These are phyloP conservation scores for Andrena flavipes DNA, from an alignment of 2,888 invertebrate genomes.

Conservation along the genomic window DNA sequence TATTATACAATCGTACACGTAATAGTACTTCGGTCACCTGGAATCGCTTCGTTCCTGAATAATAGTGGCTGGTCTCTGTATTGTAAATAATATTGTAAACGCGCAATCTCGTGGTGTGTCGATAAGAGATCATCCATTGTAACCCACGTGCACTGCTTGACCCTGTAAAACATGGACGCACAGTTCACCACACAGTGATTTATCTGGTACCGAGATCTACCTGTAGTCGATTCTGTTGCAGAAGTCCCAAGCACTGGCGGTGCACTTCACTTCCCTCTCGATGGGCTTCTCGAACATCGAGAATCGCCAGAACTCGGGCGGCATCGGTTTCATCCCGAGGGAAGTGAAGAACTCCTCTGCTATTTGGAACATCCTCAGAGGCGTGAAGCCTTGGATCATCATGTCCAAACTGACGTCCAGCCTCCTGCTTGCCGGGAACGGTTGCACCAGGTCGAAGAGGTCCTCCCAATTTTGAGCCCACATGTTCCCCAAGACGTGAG, in stretches of 20 bases:
- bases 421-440: slow-evolving; percentile 90
- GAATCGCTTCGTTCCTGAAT: slow-evolving; percentile 93
- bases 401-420: slow-evolving; percentile 92
- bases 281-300: slow-evolving; percentile 92
- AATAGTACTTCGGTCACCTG: slow-evolving; percentile 86
- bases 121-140: slow-evolving; percentile 91
- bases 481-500: slow-evolving; percentile 94
- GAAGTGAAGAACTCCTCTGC: slow-evolving; percentile 94
- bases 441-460: slow-evolving; percentile 90
- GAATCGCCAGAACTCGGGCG: slow-evolving; percentile 93
- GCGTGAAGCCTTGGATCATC: slow-evolving; percentile 90
- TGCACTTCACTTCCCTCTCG: slow-evolving; percentile 90
- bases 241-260: slow-evolving; percentile 94
- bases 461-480: slow-evolving; percentile 94
- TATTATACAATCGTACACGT: background rate
- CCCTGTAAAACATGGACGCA: slow-evolving; percentile 84
- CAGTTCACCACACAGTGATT: background rate
- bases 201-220: slow-evolving; percentile 82
- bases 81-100: slow-evolving; percentile 92
- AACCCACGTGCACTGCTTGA: slow-evolving; percentile 93
- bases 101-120: slow-evolving; percentile 94
- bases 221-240: slow-evolving; percentile 93
- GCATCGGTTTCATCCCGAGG: slow-evolving; percentile 91
- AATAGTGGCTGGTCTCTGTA: slow-evolving; percentile 91
- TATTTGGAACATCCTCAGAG: slow-evolving; percentile 92